Evolutionary conservation across 2,888 invertebrate genomes (phyloP).

Genomic region (Neoitamus cyanurus): DNA sequence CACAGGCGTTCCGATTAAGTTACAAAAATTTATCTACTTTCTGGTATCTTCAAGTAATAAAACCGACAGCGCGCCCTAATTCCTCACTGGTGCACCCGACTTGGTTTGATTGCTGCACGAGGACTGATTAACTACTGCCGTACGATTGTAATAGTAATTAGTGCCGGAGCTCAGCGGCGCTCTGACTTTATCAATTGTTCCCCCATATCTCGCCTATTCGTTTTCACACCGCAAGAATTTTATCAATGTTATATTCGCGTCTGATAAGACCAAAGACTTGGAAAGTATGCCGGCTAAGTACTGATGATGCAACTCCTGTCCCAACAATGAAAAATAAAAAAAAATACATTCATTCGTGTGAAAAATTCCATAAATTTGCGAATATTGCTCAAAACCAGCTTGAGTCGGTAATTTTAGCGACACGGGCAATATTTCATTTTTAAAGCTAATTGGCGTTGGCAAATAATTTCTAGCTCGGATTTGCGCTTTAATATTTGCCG

Average conservation of each 20-base stretch:
- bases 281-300: slow-evolving; percentile 5
- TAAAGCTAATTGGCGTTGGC: not conserved
- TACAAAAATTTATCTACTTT: not conserved
- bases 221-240: slow-evolving; percentile 12
- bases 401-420: not conserved
- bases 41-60: not conserved
- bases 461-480: not conserved
- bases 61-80: not conserved
- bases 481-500: not conserved
- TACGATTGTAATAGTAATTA: slow-evolving; percentile 9
- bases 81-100: not conserved
- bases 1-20: not conserved
- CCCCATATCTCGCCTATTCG: slow-evolving; percentile 4
- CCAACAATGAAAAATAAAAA: not conserved
- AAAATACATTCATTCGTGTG: not conserved
- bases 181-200: slow-evolving; percentile 34
- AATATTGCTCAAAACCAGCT: not conserved
- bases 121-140: slow-evolving; percentile 23
- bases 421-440: not conserved
- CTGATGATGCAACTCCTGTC: not conserved
- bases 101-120: slow-evolving; percentile 18
- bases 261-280: slow-evolving; percentile 8
- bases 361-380: slow-evolving; percentile 8
- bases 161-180: not conserved
- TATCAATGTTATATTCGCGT: not conserved